Percentiles rank a stretch among this genome's conserved stretches.
phyloP scores from a whole-genome alignment of 2,888 invertebrate genomes.

The Cheilosia urbana region DNA sequence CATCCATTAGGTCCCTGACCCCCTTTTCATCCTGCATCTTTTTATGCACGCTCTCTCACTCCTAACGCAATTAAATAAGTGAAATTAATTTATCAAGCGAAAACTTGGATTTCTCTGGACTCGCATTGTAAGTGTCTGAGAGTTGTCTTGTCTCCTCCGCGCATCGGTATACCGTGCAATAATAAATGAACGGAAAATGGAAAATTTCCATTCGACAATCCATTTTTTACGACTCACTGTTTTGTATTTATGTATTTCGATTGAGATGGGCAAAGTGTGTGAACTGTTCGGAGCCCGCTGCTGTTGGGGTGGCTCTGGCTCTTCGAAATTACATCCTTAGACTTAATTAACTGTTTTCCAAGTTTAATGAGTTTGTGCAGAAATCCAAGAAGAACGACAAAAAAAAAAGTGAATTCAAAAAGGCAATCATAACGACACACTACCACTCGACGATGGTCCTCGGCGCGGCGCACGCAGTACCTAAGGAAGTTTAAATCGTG shows the following conservation, averaged over 20 bases:
- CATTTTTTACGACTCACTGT: constrained; percentile 62
- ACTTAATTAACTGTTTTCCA: constrained; percentile 66
- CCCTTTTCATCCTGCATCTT: constrained; percentile 11
- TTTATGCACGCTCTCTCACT: constrained; percentile 2
- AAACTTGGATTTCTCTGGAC: constrained; percentile 42
- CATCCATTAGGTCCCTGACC: constrained; percentile 16
- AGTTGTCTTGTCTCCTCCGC: background rate
- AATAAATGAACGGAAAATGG: constrained; percentile 34
- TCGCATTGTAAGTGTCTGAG: constrained; percentile 1
- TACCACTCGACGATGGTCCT: background rate
- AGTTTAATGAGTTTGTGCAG: constrained; percentile 58
- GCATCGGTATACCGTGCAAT: background rate
- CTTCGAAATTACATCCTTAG: constrained; percentile 54
- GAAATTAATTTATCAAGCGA: constrained; percentile 71
- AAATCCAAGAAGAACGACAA: constrained; percentile 13
- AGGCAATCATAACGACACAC: constrained; percentile 36
- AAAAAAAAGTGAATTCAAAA: constrained; percentile 1
- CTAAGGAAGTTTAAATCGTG: constrained; percentile 2
- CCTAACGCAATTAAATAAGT: constrained; percentile 70
- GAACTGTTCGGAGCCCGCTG: background rate
- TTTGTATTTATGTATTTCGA: constrained; percentile 55
- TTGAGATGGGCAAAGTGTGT: constrained; percentile 26
- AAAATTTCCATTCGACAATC: constrained; percentile 63
- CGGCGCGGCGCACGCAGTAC: background rate
- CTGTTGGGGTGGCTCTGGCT: constrained; percentile 17